A percentile compares a stretch with the other conserved stretches of the same genome.
Conservation (phyloP, 2,113 vertebrate genomes). For the Peromyscus polionotus region DNA sequence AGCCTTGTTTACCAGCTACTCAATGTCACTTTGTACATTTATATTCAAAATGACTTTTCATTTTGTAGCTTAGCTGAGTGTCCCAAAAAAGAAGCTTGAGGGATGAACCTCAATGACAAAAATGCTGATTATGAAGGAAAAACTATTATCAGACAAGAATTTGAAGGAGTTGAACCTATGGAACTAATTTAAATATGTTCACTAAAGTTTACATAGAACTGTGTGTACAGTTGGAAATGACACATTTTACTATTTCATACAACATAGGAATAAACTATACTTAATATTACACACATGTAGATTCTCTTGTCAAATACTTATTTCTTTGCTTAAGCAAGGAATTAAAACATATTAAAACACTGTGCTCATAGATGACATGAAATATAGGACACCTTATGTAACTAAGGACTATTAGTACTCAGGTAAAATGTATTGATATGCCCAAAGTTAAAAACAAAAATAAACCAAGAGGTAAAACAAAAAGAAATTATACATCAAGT, state of each 20-base stretch:
- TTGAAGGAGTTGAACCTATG: conserved; percentile 16
- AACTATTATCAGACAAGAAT: conserved; percentile 41
- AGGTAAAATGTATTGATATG: conserved; percentile 69
- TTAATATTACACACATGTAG: conserved; percentile 60
- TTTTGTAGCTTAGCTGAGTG: conserved; percentile 56
- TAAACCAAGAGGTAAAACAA: conserved; percentile 58
- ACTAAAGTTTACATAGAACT: conserved; percentile 53
- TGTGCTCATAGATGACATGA: conserved; percentile 49
- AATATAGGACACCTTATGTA: conserved; percentile 65
- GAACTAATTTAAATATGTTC: conserved; percentile 37
- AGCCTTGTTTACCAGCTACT: conserved; percentile 70
- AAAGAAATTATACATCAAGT: conserved; percentile 72
- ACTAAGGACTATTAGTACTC: conserved; percentile 67
- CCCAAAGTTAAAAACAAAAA: conserved; percentile 72
- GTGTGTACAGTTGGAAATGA: conserved; percentile 70
- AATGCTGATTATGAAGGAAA: conserved; percentile 47
- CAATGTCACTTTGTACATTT: conserved; percentile 71
- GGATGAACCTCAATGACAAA: conserved; percentile 53
- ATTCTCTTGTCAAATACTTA: not conserved
- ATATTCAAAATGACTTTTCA: conserved; percentile 81
- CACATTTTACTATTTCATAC: conserved; percentile 62
- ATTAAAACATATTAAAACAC: conserved; percentile 65
- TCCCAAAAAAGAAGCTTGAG: conserved; percentile 74
- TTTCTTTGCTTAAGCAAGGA: conserved; percentile 73
- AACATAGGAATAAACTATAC: conserved; percentile 54